Evolutionary conservation across 2,113 vertebrate species (phyloP), one percentile per base, ranked within the genome.

Genomic region (Okapia johnstoni): DNA sequence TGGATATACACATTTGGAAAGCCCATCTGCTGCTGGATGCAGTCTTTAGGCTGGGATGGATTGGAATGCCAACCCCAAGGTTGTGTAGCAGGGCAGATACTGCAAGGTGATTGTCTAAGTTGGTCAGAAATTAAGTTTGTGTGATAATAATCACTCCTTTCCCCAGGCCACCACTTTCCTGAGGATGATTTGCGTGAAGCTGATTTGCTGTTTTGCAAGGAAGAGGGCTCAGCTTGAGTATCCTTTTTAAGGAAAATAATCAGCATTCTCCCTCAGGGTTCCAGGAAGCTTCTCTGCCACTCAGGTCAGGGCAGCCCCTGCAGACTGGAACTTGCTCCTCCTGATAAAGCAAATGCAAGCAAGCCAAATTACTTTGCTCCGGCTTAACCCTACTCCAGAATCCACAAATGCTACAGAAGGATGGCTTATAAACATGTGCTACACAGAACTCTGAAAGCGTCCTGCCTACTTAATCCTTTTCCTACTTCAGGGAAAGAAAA

Each of bases 311-410:
- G 85, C 63, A 90, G 98, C 94, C 95, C 96, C 98, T 97, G 60
- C 88, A 97, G 98, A 96, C 96, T 96, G 95, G 96, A 93, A 96
- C 98, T 98, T 97, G 93, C 97, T 98, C 98, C 98, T 93, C 85
- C 95, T 85, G 94, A 98, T 98, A 98, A 98, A 99, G 98, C 86
- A 94, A 96, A 98, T 94, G 96, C 98, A 98, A 96, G 98, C 97
- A 61, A 98, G 95, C 97, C 98, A 98, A 98, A 99, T 98, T 98
- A 98, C 98, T 98, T 99, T 99, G 98, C 98, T 99, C 97, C 19
- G 28, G 98, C 97, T 99, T 99, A 98, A 98, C 98, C 98, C 80
- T 97, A 91, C 96, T 97, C 92, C 94, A 96, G 96, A 98, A 98
- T 98, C 98, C 90, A 96, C 97, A 98, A 98, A 94, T 60, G 95